Evolutionary conservation across 1,140 invertebrate genomes (phyloP).

Genomic region (Drosophila elegans): DNA sequence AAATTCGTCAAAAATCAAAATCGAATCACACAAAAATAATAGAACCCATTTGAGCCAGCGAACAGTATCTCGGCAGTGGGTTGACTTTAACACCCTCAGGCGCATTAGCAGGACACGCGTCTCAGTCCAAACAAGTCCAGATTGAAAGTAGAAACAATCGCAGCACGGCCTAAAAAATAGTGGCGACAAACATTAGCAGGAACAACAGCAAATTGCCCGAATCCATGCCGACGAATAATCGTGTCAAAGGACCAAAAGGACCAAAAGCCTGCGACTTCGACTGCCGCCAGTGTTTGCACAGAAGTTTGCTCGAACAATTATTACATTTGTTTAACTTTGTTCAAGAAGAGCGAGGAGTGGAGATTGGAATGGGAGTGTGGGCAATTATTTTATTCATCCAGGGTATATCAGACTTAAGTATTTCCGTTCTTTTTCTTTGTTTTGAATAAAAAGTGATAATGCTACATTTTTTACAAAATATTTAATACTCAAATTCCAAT

Average conservation of each 20-base stretch:
- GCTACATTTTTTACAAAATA: no score
- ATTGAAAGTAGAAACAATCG: slow-evolving; percentile 9
- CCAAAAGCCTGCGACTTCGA: slow-evolving; percentile 33
- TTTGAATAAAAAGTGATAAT: no score
- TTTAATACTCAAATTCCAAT: no score
- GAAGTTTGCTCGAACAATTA: slow-evolving; percentile 80
- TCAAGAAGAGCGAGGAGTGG: slow-evolving; percentile 8
- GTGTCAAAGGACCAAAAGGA: slow-evolving; percentile 41
- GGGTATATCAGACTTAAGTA: background rate
- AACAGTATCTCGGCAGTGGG: slow-evolving; percentile 24
- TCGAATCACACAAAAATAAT: slow-evolving; percentile 71
- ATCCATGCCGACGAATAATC: slow-evolving; percentile 53
- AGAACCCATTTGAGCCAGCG: slow-evolving; percentile 18
- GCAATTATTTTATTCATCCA: slow-evolving; percentile 42
- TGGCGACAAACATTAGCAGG: slow-evolving; percentile 61
- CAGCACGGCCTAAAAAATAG: slow-evolving; percentile 64
- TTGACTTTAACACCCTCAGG: slow-evolving; percentile 77
- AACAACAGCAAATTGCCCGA: slow-evolving; percentile 76
- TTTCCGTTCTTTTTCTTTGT: no score
- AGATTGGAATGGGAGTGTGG: slow-evolving; percentile 12
- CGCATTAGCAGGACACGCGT: slow-evolving; percentile 71
- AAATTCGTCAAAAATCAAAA: slow-evolving; percentile 81
- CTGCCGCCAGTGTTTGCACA: slow-evolving; percentile 68
- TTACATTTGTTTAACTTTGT: slow-evolving; percentile 80
- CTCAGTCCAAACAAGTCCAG: slow-evolving; percentile 46